phyloP scores from a whole-genome alignment of 1,140 invertebrate species.

The Sitophilus oryzae region DNA sequence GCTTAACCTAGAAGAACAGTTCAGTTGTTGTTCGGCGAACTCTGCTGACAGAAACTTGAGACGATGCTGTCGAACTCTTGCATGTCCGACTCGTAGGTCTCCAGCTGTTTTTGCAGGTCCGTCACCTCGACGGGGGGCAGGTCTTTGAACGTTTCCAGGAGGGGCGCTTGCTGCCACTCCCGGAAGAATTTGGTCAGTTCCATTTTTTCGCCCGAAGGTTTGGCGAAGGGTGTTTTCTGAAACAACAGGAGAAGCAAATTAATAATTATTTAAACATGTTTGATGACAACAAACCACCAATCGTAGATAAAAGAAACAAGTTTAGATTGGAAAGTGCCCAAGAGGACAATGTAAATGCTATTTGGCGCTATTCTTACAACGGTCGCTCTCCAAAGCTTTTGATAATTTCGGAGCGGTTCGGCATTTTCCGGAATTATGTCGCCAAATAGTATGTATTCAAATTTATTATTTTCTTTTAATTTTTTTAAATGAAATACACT shows the following conservation, averaged over 20 bases:
- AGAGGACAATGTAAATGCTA: no score
- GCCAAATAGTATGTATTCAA: no score
- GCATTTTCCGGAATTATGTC: no score
- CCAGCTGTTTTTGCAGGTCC: constrained; percentile 65
- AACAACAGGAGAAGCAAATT: constrained; percentile 31
- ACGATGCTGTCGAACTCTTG: constrained; percentile 69
- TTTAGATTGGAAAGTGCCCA: no score
- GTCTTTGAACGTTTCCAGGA: constrained; percentile 58
- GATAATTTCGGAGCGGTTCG: no score
- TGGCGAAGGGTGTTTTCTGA: constrained; percentile 58
- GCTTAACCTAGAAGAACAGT: constrained; percentile 1
- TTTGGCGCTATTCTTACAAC: no score
- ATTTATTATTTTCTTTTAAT: no score
- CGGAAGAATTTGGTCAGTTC: constrained; percentile 73
- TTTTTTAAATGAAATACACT: no score
- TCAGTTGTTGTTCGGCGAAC: constrained; percentile 47
- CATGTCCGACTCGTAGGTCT: constrained; percentile 67
- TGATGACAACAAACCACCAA: no score
- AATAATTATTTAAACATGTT: no score
- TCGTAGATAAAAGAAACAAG: no score
- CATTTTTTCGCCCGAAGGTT: constrained; percentile 55
- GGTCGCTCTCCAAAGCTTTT: no score
- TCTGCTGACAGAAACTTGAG: constrained; percentile 54
- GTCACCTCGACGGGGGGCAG: constrained; percentile 57
- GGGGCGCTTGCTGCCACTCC: constrained; percentile 72